These are phyloP conservation scores for Eulemur macaco DNA, from an alignment of 2,113 vertebrate species.

Conservation along the genomic window DNA sequence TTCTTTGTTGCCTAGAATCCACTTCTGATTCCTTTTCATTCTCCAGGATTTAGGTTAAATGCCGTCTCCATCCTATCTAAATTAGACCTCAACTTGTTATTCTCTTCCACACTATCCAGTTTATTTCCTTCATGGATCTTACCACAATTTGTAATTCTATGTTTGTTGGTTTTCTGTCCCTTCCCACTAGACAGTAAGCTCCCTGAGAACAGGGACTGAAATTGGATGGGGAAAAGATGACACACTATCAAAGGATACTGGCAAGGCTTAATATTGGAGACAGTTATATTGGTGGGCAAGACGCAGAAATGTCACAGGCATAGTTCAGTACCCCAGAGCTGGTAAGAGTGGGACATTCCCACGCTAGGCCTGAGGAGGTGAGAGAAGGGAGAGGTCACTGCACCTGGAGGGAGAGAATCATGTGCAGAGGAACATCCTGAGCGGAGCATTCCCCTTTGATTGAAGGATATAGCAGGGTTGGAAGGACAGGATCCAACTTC, in stretches of 20 bases:
- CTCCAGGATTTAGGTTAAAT: background rate
- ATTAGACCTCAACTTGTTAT: background rate
- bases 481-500: background rate
- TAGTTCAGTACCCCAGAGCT: background rate
- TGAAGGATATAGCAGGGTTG: background rate
- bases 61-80: background rate
- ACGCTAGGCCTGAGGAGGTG: background rate
- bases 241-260: background rate
- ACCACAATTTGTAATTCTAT: background rate
- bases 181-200: background rate
- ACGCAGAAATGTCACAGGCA: background rate
- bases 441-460: background rate
- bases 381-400: background rate
- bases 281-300: background rate
- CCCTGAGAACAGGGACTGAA: background rate
- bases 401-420: background rate
- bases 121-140: background rate
- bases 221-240: background rate
- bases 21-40: background rate
- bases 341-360: background rate
- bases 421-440: background rate
- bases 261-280: background rate
- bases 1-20: background rate
- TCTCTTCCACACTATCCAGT: background rate
- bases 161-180: background rate